phyloP scores from a whole-genome alignment of 2,113 vertebrate genomes.

The Oreocharis arfaki region DNA sequence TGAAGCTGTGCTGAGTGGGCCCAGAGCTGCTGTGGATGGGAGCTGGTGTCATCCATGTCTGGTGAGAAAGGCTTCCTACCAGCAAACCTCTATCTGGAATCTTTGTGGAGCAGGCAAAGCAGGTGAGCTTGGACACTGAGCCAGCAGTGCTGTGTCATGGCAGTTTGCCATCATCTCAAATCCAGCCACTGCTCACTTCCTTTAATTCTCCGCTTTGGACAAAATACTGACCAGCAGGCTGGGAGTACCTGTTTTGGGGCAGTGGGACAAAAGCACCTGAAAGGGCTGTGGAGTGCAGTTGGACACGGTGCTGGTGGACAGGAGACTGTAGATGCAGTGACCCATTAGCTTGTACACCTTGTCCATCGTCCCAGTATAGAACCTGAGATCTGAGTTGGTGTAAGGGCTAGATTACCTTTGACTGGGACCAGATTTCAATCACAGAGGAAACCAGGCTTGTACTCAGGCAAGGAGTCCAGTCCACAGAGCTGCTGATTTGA shows the following conservation, averaged over 20 bases:
- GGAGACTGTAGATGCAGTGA: not conserved
- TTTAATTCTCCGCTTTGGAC: not conserved
- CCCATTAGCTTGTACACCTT: not conserved
- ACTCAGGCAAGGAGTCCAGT: not conserved
- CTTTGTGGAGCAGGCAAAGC: not conserved
- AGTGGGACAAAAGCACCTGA: not conserved
- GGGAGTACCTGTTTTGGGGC: not conserved
- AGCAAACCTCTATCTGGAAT: not conserved
- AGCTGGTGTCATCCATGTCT: not conserved
- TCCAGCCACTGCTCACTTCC: not conserved
- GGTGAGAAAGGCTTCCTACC: not conserved
- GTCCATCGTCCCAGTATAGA: not conserved
- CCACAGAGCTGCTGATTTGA: not conserved
- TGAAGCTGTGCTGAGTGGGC: not conserved
- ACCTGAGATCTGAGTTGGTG: not conserved
- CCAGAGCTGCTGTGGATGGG: not conserved
- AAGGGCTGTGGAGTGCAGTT: not conserved
- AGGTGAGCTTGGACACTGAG: not conserved
- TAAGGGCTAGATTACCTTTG: not conserved
- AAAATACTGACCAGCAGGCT: not conserved
- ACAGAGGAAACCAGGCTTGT: not conserved
- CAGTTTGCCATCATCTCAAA: not conserved
- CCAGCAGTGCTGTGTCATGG: not conserved
- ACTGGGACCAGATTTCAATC: not conserved
- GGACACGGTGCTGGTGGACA: not conserved